Evolutionary conservation across 2,888 invertebrate species (phyloP).

Genomic region (Apodemia mormo): DNA sequence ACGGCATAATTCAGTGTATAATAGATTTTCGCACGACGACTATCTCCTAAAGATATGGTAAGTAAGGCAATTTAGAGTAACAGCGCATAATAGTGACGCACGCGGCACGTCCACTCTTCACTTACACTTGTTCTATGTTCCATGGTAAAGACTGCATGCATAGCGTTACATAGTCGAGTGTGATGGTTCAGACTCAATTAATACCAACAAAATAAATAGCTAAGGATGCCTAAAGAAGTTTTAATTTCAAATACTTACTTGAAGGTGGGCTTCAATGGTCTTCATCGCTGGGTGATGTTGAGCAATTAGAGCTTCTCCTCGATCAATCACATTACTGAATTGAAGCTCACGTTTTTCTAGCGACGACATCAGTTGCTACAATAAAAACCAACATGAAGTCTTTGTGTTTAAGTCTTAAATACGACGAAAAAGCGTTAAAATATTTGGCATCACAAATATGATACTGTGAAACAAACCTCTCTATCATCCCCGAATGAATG

Average conservation of each 20-base stretch:
- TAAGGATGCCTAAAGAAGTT: no score
- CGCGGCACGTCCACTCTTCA: no score
- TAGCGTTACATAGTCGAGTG: no score
- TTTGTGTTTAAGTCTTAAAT: background rate
- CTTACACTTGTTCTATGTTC: no score
- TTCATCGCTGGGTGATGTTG: slow-evolving; percentile 98
- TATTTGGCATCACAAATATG: slow-evolving; percentile 46
- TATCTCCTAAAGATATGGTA: no score
- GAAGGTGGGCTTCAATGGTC: slow-evolving; percentile 93
- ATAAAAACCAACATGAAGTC: slow-evolving; percentile 36
- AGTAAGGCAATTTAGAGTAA: no score
- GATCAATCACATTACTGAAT: slow-evolving; percentile 97
- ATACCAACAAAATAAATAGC: no score
- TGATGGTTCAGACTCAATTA: no score
- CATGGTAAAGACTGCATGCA: no score
- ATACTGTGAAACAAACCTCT: slow-evolving; percentile 74
- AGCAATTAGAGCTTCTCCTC: slow-evolving; percentile 95
- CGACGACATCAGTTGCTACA: slow-evolving; percentile 96
- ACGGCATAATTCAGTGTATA: no score
- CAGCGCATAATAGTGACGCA: no score
- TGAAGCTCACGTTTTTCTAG: slow-evolving; percentile 97
- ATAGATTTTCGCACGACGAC: no score
- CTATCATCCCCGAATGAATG: slow-evolving; percentile 83
- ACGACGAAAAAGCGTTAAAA: slow-evolving; percentile 44
- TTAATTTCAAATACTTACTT: slow-evolving; percentile 49